These are phyloP conservation scores for Tinea semifulvella DNA, from an alignment of 2,888 invertebrate species.

Conservation along the genomic window DNA sequence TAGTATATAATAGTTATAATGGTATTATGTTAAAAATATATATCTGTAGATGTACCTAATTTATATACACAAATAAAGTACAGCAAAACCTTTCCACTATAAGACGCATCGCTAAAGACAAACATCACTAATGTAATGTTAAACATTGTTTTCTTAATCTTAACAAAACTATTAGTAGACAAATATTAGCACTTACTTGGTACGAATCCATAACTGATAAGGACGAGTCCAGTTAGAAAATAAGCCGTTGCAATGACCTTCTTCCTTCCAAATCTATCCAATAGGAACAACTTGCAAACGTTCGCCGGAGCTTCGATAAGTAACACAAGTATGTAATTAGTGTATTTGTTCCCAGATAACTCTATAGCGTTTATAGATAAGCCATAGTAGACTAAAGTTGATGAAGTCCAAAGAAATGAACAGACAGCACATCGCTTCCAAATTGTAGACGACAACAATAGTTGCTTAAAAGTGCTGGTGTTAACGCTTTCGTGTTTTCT, in stretches of 20 bases:
- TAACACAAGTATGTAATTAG: constrained; percentile 75
- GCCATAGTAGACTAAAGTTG: constrained; percentile 82
- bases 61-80: no score
- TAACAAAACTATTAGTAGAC: no score
- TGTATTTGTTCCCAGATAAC: constrained; percentile 77
- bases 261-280: constrained; percentile 73
- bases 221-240: constrained; percentile 70
- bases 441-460: constrained; percentile 57
- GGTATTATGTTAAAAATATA: no score
- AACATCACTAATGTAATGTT: no score
- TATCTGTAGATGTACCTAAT: no score
- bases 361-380: constrained; percentile 80
- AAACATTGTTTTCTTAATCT: no score
- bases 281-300: constrained; percentile 68
- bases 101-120: no score
- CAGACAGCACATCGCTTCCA: constrained; percentile 71
- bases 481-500: constrained; percentile 41
- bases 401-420: constrained; percentile 80
- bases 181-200: constrained; percentile 51
- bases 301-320: constrained; percentile 81
- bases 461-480: constrained; percentile 44
- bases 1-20: no score
- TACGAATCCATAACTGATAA: constrained; percentile 70
- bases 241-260: constrained; percentile 70
- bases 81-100: no score